Conservation (phyloP, 1,140 invertebrate genomes). For the Cataglyphis hispanica region DNA sequence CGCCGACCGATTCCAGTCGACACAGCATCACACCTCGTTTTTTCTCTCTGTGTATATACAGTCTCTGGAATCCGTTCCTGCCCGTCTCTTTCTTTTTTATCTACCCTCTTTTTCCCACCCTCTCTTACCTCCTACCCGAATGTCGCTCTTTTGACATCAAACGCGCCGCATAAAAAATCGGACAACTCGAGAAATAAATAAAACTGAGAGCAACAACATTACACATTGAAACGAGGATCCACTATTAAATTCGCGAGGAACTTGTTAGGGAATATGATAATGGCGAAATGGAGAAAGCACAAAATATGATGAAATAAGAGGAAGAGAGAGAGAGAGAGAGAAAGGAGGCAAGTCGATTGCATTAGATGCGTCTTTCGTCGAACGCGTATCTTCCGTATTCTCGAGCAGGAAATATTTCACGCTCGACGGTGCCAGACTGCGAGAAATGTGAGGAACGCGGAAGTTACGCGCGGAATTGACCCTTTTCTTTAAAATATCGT, state of each 20-base stretch:
- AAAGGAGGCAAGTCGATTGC: constrained; percentile 28
- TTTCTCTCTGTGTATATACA: not conserved
- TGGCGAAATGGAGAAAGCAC: constrained; percentile 21
- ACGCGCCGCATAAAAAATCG: constrained; percentile 3
- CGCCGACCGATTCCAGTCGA: not conserved
- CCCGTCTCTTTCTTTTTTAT: not conserved
- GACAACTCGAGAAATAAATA: not conserved
- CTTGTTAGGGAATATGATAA: constrained; percentile 10
- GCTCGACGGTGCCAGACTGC: constrained; percentile 50
- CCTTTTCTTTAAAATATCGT: constrained; percentile 47
- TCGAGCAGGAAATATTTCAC: constrained; percentile 38
- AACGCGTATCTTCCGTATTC: constrained; percentile 38
- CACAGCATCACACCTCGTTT: constrained; percentile 21
- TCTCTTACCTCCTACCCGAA: not conserved
- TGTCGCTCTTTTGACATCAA: constrained; percentile 36
- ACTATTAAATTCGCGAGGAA: not conserved
- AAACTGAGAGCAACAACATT: not conserved
- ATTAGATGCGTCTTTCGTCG: constrained; percentile 23
- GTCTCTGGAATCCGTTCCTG: constrained; percentile 15
- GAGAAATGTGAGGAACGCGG: constrained; percentile 31
- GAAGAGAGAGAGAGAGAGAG: not conserved
- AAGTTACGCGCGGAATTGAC: constrained; percentile 43
- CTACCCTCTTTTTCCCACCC: not conserved
- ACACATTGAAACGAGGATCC: not conserved
- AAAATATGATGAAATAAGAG: constrained; percentile 33